phyloP scores from a whole-genome alignment of 2,797 vertebrate species.

The Xiphophorus birchmanni region DNA sequence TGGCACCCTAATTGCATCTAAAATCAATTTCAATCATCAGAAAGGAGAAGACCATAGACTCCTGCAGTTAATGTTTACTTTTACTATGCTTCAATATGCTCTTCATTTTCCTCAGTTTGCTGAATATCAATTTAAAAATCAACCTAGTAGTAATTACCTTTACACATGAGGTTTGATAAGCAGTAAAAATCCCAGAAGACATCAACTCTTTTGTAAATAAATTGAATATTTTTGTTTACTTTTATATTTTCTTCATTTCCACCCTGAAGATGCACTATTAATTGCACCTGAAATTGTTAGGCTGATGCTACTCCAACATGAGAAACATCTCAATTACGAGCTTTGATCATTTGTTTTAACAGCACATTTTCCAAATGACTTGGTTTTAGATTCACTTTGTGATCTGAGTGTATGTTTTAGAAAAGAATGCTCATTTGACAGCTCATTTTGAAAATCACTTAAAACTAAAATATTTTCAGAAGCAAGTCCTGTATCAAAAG shows the following conservation, averaged over 20 bases:
- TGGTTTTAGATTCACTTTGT: background rate
- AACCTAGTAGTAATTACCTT: background rate
- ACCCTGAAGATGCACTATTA: conserved; percentile 40
- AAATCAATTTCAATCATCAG: background rate
- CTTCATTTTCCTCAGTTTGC: background rate
- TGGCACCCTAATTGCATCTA: background rate
- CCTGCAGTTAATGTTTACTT: background rate
- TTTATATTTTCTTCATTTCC: conserved; percentile 8
- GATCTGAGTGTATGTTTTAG: background rate
- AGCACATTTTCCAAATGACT: conserved; percentile 1
- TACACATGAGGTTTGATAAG: background rate
- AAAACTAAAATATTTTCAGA: conserved; percentile 14
- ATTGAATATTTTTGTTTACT: conserved; percentile 9
- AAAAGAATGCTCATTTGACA: conserved; percentile 23
- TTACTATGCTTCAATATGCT: background rate
- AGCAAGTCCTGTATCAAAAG: conserved; percentile 8
- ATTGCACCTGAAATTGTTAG: conserved; percentile 47
- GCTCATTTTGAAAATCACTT: conserved; percentile 4
- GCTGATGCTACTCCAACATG: conserved; percentile 38
- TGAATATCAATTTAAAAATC: background rate
- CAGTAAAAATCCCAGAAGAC: background rate
- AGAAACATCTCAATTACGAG: conserved; percentile 29
- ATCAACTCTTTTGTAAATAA: background rate
- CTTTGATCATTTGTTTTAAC: conserved; percentile 5
- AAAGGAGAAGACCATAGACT: background rate